phyloP scores from a whole-genome alignment of 30 jellyfish, hydroid and myxozoan species.

The Turritopsis dohrnii region DNA sequence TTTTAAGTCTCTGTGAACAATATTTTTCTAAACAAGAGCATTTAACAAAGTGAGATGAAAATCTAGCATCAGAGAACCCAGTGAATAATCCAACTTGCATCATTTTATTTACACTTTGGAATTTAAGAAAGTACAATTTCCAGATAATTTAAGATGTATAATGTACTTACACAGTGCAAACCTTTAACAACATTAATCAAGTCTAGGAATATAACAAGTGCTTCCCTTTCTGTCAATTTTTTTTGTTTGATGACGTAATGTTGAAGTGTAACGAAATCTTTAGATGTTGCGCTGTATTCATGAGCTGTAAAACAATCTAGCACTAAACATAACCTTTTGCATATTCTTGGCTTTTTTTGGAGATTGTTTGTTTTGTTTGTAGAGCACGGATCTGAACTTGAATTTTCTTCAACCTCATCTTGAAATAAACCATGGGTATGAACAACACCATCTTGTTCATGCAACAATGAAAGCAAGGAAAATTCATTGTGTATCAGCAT shows the following conservation, averaged over 20 bases:
- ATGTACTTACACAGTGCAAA: slow-evolving; percentile 64
- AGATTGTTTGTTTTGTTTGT: slow-evolving; percentile 19
- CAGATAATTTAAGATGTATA: too few relatives aligned
- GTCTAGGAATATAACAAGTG: slow-evolving; percentile 77
- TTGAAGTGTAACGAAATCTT: slow-evolving; percentile 81
- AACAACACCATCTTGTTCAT: slow-evolving; percentile 82
- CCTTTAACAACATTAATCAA: slow-evolving; percentile 73
- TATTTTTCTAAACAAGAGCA: slow-evolving; percentile 62
- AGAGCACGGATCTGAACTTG: slow-evolving; percentile 27
- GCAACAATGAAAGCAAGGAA: slow-evolving; percentile 73
- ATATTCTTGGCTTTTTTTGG: slow-evolving; percentile 32
- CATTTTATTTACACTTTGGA: too few relatives aligned
- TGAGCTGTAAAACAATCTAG: slow-evolving; percentile 89
- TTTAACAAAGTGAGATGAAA: not conserved
- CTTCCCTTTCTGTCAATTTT: slow-evolving; percentile 75
- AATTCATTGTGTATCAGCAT: slow-evolving; percentile 89
- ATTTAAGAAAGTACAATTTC: too few relatives aligned
- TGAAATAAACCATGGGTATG: slow-evolving; percentile 94
- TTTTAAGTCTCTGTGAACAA: slow-evolving; percentile 93
- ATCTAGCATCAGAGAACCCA: too few relatives aligned
- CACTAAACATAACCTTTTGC: slow-evolving; percentile 82
- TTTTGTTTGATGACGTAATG: slow-evolving; percentile 87
- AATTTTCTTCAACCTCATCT: slow-evolving; percentile 68
- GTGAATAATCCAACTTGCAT: too few relatives aligned
- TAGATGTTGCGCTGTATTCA: slow-evolving; percentile 60